Evolutionary conservation across 2,888 invertebrate species (phyloP).

Genomic region (Parnassius smintheus): DNA sequence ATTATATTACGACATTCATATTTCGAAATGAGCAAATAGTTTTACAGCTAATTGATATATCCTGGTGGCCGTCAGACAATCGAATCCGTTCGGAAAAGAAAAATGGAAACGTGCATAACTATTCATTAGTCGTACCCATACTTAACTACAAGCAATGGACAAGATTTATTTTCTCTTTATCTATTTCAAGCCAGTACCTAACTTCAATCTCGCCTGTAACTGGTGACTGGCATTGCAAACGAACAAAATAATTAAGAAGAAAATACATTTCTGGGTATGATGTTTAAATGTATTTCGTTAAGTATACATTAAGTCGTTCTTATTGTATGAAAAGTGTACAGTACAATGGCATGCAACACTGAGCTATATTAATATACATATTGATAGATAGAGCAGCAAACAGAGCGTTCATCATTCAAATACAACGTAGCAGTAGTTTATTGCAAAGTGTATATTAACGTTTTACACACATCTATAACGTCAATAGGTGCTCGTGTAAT

Average conservation of each 20-base stretch:
- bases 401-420: constrained; percentile 13
- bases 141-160: constrained; percentile 23
- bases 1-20: too few relatives aligned
- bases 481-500: constrained; percentile 11
- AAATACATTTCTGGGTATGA: constrained; percentile 10
- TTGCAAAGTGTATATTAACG: constrained; percentile 8
- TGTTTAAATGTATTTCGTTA: background rate
- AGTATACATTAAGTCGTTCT: background rate
- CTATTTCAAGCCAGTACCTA: too few relatives aligned
- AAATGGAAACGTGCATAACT: too few relatives aligned
- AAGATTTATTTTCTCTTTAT: constrained; percentile 1
- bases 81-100: too few relatives aligned
- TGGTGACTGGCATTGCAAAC: background rate
- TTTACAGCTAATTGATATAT: too few relatives aligned
- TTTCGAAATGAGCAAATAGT: too few relatives aligned
- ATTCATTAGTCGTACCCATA: too few relatives aligned
- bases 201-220: too few relatives aligned
- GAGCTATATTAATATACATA: constrained; percentile 41
- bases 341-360: constrained; percentile 58
- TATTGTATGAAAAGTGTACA: constrained; percentile 13
- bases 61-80: too few relatives aligned
- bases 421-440: constrained; percentile 1
- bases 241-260: constrained; percentile 5
- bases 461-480: constrained; percentile 12
- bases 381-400: constrained; percentile 23